Conservation (phyloP, 2,113 vertebrate species). For the Brachyistius frenatus region DNA sequence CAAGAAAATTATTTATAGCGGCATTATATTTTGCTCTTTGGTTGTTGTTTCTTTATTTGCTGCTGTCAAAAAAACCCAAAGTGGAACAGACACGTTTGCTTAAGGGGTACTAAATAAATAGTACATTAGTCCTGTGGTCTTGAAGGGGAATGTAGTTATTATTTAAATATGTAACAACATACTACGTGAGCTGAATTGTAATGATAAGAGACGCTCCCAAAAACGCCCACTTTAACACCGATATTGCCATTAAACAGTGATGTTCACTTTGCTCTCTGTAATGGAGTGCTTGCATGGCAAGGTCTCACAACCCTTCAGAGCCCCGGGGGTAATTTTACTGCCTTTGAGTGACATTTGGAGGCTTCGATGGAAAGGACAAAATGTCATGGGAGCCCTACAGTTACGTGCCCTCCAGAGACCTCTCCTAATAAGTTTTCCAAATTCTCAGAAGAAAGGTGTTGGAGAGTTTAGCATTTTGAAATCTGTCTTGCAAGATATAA, state of each 20-base stretch:
- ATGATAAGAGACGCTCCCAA: neutral
- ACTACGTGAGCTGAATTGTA: neutral
- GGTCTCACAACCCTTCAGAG: conserved; percentile 40
- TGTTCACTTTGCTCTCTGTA: conserved; percentile 46
- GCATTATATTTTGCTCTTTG: too few relatives aligned
- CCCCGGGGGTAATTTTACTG: conserved; percentile 59
- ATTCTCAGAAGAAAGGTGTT: conserved; percentile 22
- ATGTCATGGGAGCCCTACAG: conserved; percentile 47
- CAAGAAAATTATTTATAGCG: too few relatives aligned
- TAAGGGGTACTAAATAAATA: too few relatives aligned
- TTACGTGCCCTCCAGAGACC: conserved; percentile 27
- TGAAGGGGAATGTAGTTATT: neutral
- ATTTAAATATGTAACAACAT: conserved; percentile 14
- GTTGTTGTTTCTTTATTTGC: too few relatives aligned
- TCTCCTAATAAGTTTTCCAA: conserved; percentile 33
- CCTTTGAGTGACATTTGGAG: conserved; percentile 65
- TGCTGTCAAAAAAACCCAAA: too few relatives aligned
- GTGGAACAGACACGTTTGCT: too few relatives aligned
- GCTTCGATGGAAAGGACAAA: conserved; percentile 59
- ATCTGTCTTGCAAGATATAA: conserved; percentile 16
- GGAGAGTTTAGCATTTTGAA: conserved; percentile 22
- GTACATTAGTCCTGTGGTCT: neutral
- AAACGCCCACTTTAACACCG: conserved; percentile 6
- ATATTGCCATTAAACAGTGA: conserved; percentile 45
- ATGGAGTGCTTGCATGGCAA: conserved; percentile 38